These are phyloP conservation scores for Chanos chanos DNA, from an alignment of 2,797 vertebrate species.

Conservation along the genomic window DNA sequence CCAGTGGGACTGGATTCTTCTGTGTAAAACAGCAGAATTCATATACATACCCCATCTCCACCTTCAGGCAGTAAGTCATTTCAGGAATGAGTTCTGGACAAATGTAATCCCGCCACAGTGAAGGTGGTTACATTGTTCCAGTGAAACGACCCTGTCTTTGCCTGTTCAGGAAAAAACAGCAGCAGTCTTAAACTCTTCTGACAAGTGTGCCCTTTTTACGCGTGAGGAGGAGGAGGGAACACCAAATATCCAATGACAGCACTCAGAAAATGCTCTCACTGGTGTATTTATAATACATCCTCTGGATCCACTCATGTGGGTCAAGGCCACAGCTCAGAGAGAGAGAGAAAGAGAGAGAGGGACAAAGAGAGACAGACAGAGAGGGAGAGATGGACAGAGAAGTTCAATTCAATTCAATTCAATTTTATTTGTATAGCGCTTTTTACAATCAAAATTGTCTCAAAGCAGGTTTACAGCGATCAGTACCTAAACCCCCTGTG, in stretches of 20 bases:
- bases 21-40: no score
- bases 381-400: not conserved
- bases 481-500: no score
- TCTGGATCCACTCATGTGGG: constrained; percentile 62
- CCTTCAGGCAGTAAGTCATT: no score
- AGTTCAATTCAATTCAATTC: not conserved
- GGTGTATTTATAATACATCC: constrained; percentile 65
- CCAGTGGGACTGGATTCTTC: no score
- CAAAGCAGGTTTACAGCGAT: no score
- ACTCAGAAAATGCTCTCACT: constrained; percentile 36
- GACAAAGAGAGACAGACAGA: not conserved
- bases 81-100: not conserved
- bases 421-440: no score
- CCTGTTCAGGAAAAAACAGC: constrained; percentile 53
- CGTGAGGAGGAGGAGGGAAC: constrained; percentile 46
- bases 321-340: constrained; percentile 48
- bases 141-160: constrained; percentile 56
- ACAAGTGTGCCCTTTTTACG: constrained; percentile 72
- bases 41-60: no score
- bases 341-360: not conserved
- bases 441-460: no score
- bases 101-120: constrained; percentile 25
- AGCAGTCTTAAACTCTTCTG: constrained; percentile 66
- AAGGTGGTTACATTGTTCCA: constrained; percentile 54
- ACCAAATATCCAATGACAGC: constrained; percentile 43